Percentiles rank a stretch among this genome's conserved stretches.
phyloP scores from a whole-genome alignment of 1,140 invertebrate genomes.

The Chelonus insularis region DNA sequence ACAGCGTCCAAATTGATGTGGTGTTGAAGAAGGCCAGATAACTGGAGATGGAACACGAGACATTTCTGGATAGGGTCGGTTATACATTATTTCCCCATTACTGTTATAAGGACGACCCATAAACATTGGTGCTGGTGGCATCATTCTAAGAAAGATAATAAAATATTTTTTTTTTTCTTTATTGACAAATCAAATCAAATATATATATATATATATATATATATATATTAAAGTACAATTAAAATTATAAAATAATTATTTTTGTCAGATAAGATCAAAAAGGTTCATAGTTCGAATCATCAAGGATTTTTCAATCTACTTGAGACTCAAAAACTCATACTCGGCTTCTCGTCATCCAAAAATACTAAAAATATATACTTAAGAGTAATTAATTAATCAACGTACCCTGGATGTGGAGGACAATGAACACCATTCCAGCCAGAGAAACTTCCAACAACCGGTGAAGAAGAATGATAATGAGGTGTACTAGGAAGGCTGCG shows the following conservation, averaged over 20 bases:
- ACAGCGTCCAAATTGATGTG: conserved; percentile 40
- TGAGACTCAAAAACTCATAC: conserved; percentile 54
- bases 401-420: conserved; percentile 45
- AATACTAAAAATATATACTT: conserved; percentile 20
- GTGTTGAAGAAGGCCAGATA: conserved; percentile 44
- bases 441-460: conserved; percentile 46
- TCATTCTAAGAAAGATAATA: conserved; percentile 39
- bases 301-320: conserved; percentile 52
- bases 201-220: too few relatives aligned
- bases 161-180: conserved; percentile 3
- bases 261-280: conserved; percentile 60
- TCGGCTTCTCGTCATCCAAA: conserved; percentile 48
- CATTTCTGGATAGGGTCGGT: conserved; percentile 47
- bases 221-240: not conserved
- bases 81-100: conserved; percentile 44
- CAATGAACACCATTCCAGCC: conserved; percentile 51
- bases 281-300: conserved; percentile 50
- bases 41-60: conserved; percentile 46
- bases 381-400: not conserved
- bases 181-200: too few relatives aligned
- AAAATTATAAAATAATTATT: conserved; percentile 18
- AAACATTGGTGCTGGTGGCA: conserved; percentile 46
- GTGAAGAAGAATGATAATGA: conserved; percentile 53
- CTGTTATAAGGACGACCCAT: conserved; percentile 40
- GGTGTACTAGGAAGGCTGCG: conserved; percentile 53